Evolutionary conservation across 2,113 vertebrate species (phyloP).

Genomic region (Pao palembangensis): DNA sequence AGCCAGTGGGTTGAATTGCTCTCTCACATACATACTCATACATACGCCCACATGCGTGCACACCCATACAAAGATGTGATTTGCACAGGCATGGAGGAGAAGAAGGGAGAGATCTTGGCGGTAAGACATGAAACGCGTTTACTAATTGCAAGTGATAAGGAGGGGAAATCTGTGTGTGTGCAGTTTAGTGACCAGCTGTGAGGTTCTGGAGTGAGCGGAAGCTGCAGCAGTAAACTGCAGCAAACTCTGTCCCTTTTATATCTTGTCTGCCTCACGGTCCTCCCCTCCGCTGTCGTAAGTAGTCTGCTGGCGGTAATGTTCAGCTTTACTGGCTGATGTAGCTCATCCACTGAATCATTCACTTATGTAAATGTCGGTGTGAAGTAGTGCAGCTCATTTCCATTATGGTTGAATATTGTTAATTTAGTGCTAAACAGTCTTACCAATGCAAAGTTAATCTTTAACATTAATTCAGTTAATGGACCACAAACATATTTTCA

Average conservation of each 20-base stretch:
- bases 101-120: constrained; percentile 59
- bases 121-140: constrained; percentile 58
- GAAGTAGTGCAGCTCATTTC: neutral
- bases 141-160: constrained; percentile 13
- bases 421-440: no score
- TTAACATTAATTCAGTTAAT: no score
- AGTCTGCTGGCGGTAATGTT: neutral
- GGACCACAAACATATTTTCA: no score
- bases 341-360: constrained; percentile 4
- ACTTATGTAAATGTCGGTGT: constrained; percentile 5
- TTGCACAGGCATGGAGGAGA: constrained; percentile 63
- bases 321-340: neutral
- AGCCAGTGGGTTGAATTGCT: constrained; percentile 17
- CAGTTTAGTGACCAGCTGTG: neutral
- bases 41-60: constrained; percentile 23
- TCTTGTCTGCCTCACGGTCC: neutral
- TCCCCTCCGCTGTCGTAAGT: neutral
- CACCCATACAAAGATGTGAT: constrained; percentile 21
- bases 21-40: constrained; percentile 15
- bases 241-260: constrained; percentile 25
- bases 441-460: no score
- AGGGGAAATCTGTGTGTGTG: constrained; percentile 4
- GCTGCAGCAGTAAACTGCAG: constrained; percentile 52
- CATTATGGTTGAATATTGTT: no score
- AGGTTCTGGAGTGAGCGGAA: constrained; percentile 17